Base-by-base conservation (phyloP, 2,797 vertebrate species). In the Jordanella pulchra region DNA sequence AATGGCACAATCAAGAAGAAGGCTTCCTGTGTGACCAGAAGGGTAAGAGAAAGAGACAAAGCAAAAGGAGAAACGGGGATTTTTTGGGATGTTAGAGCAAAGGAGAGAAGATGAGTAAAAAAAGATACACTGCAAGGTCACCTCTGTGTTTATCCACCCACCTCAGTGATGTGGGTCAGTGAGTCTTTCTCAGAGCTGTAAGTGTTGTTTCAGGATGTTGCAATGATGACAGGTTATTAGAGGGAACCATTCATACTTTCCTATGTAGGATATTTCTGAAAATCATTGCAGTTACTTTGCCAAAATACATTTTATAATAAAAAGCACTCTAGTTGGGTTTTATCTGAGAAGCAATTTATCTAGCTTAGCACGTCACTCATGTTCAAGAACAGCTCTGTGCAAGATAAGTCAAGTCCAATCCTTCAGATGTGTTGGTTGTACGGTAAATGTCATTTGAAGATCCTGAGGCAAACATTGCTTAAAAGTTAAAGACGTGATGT, bases 151-250 rank as follows among this genome's bases (percentile, higher is more conserved):
- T 89, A 83, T 90, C 86, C 91, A 81, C 86, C 87, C 88, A 87
- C 81, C 1, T 79, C 81, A 79, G 58, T 47, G 80, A 79, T 85
- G 84, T 76, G 77, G 83, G 80, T 84, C 84, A 79, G 30, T 3
- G 75, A 78, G 76, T 72, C 48, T 84, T 86, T 88, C 85, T 86
- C 82, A 79, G 80, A 82, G 67, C 80, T 72, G 78, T 55, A 63
- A 78, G 73, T 86, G 81, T 86, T 88, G 71, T 86, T 89, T 84
- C 75, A 84, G 79, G 73, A 79, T 90, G 87, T 89, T 89, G 84
- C 84, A 84, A 88, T 78, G 81, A 90, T 77, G 75, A 80, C 86
- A 86, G 87, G 80, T 90, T 90, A 67, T 71, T 75, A 50, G 32
- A 83, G 76, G 64, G 75, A 70, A 72, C 28, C 15, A 13, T 44